Evolutionary conservation across 2,888 invertebrate genomes (phyloP), one percentile per base, ranked within the genome.

Genomic region (Acrocera orbiculus): DNA sequence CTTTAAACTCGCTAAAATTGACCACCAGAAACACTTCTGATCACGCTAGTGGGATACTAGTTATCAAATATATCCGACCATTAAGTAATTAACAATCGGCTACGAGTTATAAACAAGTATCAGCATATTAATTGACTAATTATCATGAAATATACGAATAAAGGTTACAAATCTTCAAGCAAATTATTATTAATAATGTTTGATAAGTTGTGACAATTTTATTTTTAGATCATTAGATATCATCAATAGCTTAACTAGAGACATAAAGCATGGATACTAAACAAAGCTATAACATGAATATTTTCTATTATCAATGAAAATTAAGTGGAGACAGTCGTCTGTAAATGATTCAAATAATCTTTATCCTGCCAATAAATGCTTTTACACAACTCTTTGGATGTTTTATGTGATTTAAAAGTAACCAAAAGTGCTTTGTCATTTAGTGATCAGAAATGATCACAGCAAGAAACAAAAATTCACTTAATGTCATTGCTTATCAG

Each of bases 1-100:
- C n/a, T n/a, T 33, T 27, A 33, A 27, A 33, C 27, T 33, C 33
- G 27, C 27, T 33, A 27, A 27, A 11, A 20, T 20, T 33, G 27
- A 27, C 33, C 27, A 33, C 33, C 20, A 27, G 33, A 20, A 33
- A 33, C 33, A 33, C 33, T 27, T 33, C 27, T 14, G 27, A 20
- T 27, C 33, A 33, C 33, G 33, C 20, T 20, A 26, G 33, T 27
- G 16, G 32, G 25, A 9, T 10, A 13, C 11, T 10, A 4, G 24
- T 29, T 40, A 37, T 37, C 37, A 37, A 40, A 40, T 40, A 40
- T 37, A 37, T 40, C 37, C 37, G 35, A 40, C 37, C 40, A 35
- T 37, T 40, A 40, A 40, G 37, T 37, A 40, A 40, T 40, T 40
- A 40, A 40, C 40, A 40, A 40, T 35, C 35, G 35, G 37, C 37